Base-by-base conservation (phyloP, 2,797 vertebrate species). In the Cuculus canorus region DNA sequence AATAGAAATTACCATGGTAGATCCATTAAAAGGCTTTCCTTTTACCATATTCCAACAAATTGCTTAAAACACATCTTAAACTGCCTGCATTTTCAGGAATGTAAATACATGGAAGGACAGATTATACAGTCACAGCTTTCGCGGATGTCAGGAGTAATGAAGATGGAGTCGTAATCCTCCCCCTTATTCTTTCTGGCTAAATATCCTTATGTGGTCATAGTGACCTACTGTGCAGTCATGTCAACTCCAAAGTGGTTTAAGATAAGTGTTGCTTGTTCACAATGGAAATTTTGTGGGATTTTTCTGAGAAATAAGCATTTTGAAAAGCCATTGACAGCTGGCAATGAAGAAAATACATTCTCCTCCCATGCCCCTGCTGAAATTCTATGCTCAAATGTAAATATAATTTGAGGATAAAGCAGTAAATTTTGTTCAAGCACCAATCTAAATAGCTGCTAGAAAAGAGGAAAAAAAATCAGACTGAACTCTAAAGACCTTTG, bases 351-450 rank as follows among this genome's bases (percentile, higher is more conserved):
- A 92, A 94, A 89, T n/a, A 25, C 0, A 0, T 19, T 95, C n/a
- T 87, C 22, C 43, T 91, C 24, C 71, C 56, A 56, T 79, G 24
- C 52, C 68, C 45, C 32, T 86, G 43, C 37, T 93, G 95, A 93
- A 94, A 93, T 92, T 81, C 87, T 96, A 59, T 77, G 63, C 90
- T 94, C 32, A 91, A 94, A 96, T 92, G 60, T 92, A 96, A 96
- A 94, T 64, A 90, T 43, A 84, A 86, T 80, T 73, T 80, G 57
- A 90, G 75, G 60, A 80, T 47, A 85, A 91, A 93, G 45, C 83
- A 80, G 76, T 88, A 79, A 30, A 39, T 39, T 43, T 71, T 83
- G 92, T 73, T 80, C 41, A 81, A 95, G 61, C 24, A 86, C 56
- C 32, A 70, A 70, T 64, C n/a, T 90, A 94, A 94, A 91, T 73